Conservation (phyloP, 2,113 vertebrate species). For the Montifringilla adamsi region DNA sequence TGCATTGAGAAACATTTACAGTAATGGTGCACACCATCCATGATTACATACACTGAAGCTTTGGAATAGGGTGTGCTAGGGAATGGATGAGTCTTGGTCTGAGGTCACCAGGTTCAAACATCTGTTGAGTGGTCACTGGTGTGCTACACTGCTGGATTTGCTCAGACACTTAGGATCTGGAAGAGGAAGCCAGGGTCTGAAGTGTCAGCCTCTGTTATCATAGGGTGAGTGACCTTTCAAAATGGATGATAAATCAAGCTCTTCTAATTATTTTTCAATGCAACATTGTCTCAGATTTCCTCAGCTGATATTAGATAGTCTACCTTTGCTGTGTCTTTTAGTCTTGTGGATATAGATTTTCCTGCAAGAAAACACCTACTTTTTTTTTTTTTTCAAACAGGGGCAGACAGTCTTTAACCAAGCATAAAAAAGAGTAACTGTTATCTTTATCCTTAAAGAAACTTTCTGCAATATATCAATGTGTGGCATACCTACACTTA, state of each 20-base stretch:
- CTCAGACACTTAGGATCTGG: not conserved
- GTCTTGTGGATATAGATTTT: not conserved
- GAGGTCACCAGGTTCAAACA: not conserved
- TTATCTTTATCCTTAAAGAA: not conserved
- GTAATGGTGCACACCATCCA: not conserved
- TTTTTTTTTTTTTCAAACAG: constrained; percentile 12
- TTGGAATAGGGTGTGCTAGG: not conserved
- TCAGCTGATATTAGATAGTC: not conserved
- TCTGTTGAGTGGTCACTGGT: not conserved
- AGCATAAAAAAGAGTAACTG: not conserved
- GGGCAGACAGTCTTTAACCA: not conserved
- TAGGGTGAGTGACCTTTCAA: constrained; percentile 18
- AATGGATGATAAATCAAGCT: not conserved
- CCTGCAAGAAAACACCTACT: not conserved
- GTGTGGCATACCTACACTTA: not conserved
- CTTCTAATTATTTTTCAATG: not conserved
- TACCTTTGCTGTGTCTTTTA: not conserved
- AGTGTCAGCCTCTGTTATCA: not conserved
- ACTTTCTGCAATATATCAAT: not conserved
- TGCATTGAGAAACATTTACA: not conserved
- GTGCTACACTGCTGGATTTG: not conserved
- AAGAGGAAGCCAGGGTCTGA: not conserved
- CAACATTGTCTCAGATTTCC: not conserved
- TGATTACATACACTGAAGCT: not conserved
- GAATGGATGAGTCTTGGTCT: not conserved